Evolutionary conservation across 2,888 invertebrate genomes (phyloP).

Genomic region (Drosophila mettleri): DNA sequence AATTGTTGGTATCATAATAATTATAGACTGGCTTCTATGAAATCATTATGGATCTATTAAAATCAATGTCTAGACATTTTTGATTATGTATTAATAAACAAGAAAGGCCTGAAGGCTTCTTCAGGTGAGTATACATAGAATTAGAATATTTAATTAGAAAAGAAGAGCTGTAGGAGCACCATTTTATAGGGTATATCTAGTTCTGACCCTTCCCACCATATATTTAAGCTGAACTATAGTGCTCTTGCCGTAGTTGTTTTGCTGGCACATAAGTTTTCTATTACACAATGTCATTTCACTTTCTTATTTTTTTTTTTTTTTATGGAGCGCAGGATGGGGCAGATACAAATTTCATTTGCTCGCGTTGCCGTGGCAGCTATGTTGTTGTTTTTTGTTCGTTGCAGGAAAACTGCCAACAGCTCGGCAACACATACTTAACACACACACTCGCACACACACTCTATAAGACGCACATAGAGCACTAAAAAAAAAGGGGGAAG

Average conservation of each 20-base stretch:
- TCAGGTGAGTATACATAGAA: not conserved
- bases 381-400: constrained; percentile 16
- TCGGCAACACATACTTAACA: constrained; percentile 75
- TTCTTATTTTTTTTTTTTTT: constrained; percentile 26
- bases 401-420: constrained; percentile 72
- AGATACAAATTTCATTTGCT: constrained; percentile 70
- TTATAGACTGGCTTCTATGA: not conserved
- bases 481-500: not conserved
- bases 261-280: constrained; percentile 56
- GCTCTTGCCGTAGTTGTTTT: constrained; percentile 21
- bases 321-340: constrained; percentile 41
- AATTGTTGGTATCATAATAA: not conserved
- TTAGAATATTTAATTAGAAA: not conserved
- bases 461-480: constrained; percentile 14
- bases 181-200: not conserved
- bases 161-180: not conserved
- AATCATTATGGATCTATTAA: not conserved
- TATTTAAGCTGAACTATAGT: not conserved
- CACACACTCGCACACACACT: constrained; percentile 33
- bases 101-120: too few relatives aligned
- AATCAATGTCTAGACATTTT: not conserved
- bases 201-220: too few relatives aligned
- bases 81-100: not conserved
- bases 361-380: constrained; percentile 37
- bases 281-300: constrained; percentile 62